phyloP scores from a whole-genome alignment of 2,113 vertebrate species.

The Epinephelus fuscoguttatus region DNA sequence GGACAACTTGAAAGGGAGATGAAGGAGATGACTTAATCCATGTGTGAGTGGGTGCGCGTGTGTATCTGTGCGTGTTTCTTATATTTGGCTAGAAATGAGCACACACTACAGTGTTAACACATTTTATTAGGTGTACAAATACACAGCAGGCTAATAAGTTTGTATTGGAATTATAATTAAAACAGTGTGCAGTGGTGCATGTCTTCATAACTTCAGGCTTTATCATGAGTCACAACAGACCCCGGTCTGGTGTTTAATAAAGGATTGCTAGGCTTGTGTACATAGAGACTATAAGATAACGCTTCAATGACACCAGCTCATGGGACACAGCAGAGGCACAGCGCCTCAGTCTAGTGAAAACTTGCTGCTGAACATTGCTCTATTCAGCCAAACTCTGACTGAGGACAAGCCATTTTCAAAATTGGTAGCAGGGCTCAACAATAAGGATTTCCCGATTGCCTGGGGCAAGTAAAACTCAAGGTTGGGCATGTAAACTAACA shows the following conservation, averaged over 20 bases:
- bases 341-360: neutral
- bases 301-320: constrained; percentile 46
- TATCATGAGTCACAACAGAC: constrained; percentile 62
- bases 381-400: neutral
- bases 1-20: constrained; percentile 70
- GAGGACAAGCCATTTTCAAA: constrained; percentile 12
- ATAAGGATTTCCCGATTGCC: too few relatives aligned
- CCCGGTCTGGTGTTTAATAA: constrained; percentile 62
- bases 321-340: constrained; percentile 17
- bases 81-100: constrained; percentile 51
- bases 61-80: neutral
- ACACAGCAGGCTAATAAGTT: constrained; percentile 64
- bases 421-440: neutral
- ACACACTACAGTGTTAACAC: constrained; percentile 50
- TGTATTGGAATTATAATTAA: constrained; percentile 71
- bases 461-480: too few relatives aligned
- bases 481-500: too few relatives aligned
- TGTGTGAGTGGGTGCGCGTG: constrained; percentile 19
- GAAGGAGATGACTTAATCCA: constrained; percentile 75
- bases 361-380: neutral
- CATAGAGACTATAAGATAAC: constrained; percentile 50
- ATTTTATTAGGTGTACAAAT: constrained; percentile 58
- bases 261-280: constrained; percentile 43
- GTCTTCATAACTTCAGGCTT: constrained; percentile 70
- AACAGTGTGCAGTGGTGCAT: constrained; percentile 56